A percentile compares a stretch with the other conserved stretches of the same genome.
These are phyloP conservation scores for Nematopogon swammerdamellus DNA, from an alignment of 2,888 invertebrate genomes.

Conservation along the genomic window DNA sequence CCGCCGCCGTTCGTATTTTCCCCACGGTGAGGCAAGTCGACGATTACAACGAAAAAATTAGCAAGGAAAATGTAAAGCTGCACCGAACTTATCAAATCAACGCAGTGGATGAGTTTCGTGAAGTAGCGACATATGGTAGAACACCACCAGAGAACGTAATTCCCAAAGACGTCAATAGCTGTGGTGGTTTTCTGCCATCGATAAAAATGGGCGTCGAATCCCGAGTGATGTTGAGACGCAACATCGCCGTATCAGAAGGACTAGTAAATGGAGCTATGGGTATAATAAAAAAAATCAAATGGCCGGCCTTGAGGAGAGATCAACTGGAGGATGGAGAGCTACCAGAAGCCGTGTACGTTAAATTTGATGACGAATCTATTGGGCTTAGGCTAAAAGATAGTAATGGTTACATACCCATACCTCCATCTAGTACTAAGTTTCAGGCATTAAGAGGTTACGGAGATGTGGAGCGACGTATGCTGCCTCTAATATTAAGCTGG, in stretches of 20 bases:
- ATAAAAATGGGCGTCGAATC: constrained; percentile 11
- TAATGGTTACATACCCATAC: constrained; percentile 4
- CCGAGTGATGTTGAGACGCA: constrained; percentile 16
- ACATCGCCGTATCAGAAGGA: constrained; percentile 14
- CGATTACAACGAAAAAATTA: constrained; percentile 14
- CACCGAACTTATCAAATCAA: constrained; percentile 9
- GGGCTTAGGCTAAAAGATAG: constrained; percentile 4
- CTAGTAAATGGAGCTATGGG: constrained; percentile 12
- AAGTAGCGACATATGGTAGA: constrained; percentile 15
- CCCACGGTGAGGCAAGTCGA: constrained; percentile 16
- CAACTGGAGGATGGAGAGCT: constrained; percentile 5
- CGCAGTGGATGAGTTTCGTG: constrained; percentile 16
- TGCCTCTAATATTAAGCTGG: constrained; percentile 14
- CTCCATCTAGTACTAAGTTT: constrained; percentile 9
- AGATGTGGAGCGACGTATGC: constrained; percentile 15
- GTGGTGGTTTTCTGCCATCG: constrained; percentile 10
- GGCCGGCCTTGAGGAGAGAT: constrained; percentile 10
- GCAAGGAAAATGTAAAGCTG: constrained; percentile 2
- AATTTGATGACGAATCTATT: constrained; percentile 6
- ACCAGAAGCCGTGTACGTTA: constrained; percentile 4
- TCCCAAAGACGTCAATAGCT: constrained; percentile 12
- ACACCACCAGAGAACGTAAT: constrained; percentile 11
- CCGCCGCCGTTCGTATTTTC: constrained; percentile 13
- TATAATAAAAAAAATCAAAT: constrained; percentile 9
- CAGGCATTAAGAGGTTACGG: constrained; percentile 14